A percentile compares a stretch with the other conserved stretches of the same genome.
Evolutionary conservation across 2,888 invertebrate species (phyloP).

Genomic region (Andrena hattorfiana): DNA sequence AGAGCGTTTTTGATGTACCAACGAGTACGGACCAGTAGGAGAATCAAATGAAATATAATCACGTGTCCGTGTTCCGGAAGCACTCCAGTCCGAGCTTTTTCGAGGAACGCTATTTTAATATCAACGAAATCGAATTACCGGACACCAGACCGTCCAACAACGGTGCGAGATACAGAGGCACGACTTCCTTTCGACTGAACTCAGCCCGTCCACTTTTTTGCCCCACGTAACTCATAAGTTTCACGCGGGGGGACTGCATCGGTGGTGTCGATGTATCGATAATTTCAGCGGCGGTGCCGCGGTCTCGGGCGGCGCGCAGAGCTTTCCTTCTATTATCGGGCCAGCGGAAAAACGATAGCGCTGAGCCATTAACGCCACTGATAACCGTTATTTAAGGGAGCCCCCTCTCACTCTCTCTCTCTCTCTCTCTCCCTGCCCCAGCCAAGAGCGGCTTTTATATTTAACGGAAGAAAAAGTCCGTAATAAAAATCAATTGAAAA

Average conservation of each 20-base stretch:
- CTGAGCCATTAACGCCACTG: slow-evolving; percentile 70
- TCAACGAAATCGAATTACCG: slow-evolving; percentile 36
- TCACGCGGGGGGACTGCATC: slow-evolving; percentile 30
- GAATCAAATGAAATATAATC: not conserved
- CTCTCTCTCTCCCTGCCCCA: not conserved
- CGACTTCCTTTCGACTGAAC: slow-evolving; percentile 50
- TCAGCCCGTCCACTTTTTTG: slow-evolving; percentile 37
- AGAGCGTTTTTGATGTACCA: slow-evolving; percentile 36
- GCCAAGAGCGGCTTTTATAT: slow-evolving; percentile 44
- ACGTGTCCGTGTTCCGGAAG: not conserved
- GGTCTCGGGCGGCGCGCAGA: slow-evolving; percentile 43
- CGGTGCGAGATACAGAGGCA: slow-evolving; percentile 25
- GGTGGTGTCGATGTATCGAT: slow-evolving; percentile 64
- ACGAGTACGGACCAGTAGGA: not conserved
- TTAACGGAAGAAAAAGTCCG: slow-evolving; percentile 58
- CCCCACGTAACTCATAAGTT: slow-evolving; percentile 58
- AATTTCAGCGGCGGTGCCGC: slow-evolving; percentile 55
- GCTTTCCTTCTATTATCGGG: slow-evolving; percentile 68
- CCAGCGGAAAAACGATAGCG: slow-evolving; percentile 69
- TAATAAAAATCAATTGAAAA: slow-evolving; percentile 62
- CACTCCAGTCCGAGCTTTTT: not conserved
- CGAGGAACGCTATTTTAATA: slow-evolving; percentile 35
- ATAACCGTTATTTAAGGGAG: slow-evolving; percentile 73
- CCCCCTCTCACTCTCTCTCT: not conserved
- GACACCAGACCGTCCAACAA: slow-evolving; percentile 39